These are phyloP conservation scores for Ammodytes dubius DNA, from an alignment of 2,113 vertebrate genomes.

Conservation along the genomic window DNA sequence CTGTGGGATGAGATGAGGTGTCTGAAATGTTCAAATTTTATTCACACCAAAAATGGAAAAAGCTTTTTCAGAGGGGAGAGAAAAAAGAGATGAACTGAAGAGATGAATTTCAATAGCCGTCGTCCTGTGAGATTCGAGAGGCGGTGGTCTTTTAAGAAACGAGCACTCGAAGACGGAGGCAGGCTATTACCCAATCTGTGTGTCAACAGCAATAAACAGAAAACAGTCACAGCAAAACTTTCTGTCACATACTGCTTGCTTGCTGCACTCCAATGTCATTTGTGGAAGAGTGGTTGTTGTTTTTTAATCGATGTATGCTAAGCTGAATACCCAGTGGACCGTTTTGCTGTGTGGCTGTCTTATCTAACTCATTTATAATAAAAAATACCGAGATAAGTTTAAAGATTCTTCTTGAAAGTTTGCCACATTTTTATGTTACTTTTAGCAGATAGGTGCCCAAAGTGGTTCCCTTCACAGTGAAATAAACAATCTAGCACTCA, in stretches of 20 bases:
- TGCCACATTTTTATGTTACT: background rate
- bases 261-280: conserved; percentile 43
- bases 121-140: conserved; percentile 19
- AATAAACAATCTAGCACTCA: conserved; percentile 50
- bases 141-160: conserved; percentile 35
- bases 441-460: conserved; percentile 7
- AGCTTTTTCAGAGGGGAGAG: conserved; percentile 10
- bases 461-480: conserved; percentile 26
- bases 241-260: conserved; percentile 56
- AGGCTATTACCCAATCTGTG: conserved; percentile 48
- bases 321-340: conserved; percentile 1
- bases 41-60: conserved; percentile 9
- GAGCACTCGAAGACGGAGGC: conserved; percentile 23
- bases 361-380: conserved; percentile 20
- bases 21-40: conserved; percentile 16
- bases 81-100: background rate
- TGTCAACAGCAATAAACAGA: conserved; percentile 29
- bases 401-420: conserved; percentile 13
- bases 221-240: conserved; percentile 38
- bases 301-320: conserved; percentile 40
- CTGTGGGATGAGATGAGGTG: conserved; percentile 5
- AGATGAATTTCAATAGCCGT: conserved; percentile 31
- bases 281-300: conserved; percentile 31
- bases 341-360: conserved; percentile 20
- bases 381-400: background rate